Percentiles rank a stretch among this genome's conserved stretches.
These are phyloP conservation scores for Notocelia uddmanniana DNA, from an alignment of 2,888 invertebrate species.

Conservation along the genomic window DNA sequence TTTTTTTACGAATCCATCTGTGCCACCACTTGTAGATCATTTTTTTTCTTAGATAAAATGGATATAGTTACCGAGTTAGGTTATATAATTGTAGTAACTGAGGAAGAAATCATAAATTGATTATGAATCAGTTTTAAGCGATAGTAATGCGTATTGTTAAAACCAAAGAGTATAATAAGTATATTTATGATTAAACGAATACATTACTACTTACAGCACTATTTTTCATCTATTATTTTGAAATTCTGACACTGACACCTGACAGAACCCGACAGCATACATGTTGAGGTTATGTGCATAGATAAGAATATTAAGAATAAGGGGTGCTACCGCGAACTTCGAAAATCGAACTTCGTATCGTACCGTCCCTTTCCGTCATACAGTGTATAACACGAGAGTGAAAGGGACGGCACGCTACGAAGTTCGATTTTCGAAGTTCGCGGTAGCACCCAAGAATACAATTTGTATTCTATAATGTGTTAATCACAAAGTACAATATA, in stretches of 20 bases:
- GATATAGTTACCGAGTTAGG: conserved; percentile 27
- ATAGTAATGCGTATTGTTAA: background rate
- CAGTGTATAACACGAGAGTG: too few species aligned
- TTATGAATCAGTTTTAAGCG: background rate
- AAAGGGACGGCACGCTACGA: too few species aligned
- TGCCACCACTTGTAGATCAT: conserved; percentile 80
- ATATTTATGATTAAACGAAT: too few species aligned
- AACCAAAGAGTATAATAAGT: too few species aligned
- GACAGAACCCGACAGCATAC: background rate
- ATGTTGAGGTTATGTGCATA: conserved; percentile 10
- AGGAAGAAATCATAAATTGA: background rate
- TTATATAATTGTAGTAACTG: conserved; percentile 19
- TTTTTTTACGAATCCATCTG: conserved; percentile 71
- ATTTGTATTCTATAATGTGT: too few species aligned
- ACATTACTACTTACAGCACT: background rate
- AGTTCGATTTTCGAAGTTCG: too few species aligned
- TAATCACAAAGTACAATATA: too few species aligned
- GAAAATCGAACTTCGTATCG: too few species aligned
- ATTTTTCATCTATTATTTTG: background rate
- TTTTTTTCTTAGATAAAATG: conserved; percentile 37
- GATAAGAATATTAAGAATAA: too few species aligned
- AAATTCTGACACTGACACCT: background rate
- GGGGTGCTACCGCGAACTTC: too few species aligned
- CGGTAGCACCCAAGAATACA: too few species aligned
- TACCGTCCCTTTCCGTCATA: too few species aligned